Base-by-base conservation (phyloP, 2,113 vertebrate species). In the Atrichornis clamosus region DNA sequence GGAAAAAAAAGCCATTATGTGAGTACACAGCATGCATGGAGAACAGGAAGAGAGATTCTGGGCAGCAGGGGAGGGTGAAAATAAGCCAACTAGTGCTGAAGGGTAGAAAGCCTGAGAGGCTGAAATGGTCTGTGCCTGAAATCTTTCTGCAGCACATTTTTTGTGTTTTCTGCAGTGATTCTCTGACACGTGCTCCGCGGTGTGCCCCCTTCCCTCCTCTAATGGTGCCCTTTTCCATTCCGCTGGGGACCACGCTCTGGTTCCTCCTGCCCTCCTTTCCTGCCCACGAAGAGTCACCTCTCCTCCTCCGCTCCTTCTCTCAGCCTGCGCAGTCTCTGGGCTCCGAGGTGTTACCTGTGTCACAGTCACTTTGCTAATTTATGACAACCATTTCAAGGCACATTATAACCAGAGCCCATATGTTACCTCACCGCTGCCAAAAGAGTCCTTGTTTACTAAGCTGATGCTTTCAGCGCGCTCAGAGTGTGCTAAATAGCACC, bases 361-460 rank as follows among this genome's bases (percentile, higher is more conserved):
- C 84, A n/a, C 75, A 30, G 53, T 16, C 87, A 16, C 89, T 89
- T 37, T 2, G 62, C 81, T 93, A 26, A 87, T 75, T 77, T 24
- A 35, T 7, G 7, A 42, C 72, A 72, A 19, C 74, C 75, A 59
- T 85, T 93, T 91, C 80, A 11, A 89, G 87, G 91, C 81, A 37
- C 56, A 24, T 89, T 78, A 52, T 78, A 50, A 2, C 33, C 75
- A 23, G 53, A 87, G 91, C 84, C 94, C 94, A 73, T 91, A 87
- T 89, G 96, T 87, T 84, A 44, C 84, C 37, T 32, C 84, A 6
- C 74, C 3, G 53, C 91, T 94, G 95, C 93, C 92, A 93, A 41
- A 68, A 68, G 82, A 30, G 62, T 50, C 60, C 52, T 28, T 95
- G 84, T 95, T 96, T 95, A 82, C 82, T 35, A 11, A 67, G 82